Conservation (phyloP, 2,797 vertebrate genomes). For the Oreonectes daqikongensis region DNA sequence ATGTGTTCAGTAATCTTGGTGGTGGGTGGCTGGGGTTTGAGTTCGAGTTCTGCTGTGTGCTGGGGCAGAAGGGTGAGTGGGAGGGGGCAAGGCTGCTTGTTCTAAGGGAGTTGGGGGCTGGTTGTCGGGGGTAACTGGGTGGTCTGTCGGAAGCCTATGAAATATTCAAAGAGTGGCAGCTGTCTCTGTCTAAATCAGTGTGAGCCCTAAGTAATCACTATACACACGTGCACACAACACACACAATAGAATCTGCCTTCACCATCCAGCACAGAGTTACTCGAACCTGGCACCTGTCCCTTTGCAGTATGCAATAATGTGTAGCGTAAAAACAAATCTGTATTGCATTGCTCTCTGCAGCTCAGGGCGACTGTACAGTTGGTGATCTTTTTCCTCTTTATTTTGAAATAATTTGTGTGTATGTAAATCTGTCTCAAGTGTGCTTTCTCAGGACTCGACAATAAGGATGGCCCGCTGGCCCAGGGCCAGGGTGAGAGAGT, state of each 20-base stretch:
- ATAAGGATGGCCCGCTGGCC: slow-evolving; percentile 8
- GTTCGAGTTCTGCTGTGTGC: slow-evolving; percentile 32
- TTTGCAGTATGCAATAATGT: slow-evolving; percentile 13
- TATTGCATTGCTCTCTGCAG: slow-evolving; percentile 16
- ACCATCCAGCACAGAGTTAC: slow-evolving; percentile 33
- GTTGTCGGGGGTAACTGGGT: slow-evolving; percentile 52
- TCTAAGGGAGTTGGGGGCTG: slow-evolving; percentile 56
- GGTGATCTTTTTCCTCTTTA: neutral
- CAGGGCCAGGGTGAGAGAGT: slow-evolving; percentile 16
- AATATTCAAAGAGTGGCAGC: slow-evolving; percentile 85
- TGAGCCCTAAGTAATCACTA: slow-evolving; percentile 57
- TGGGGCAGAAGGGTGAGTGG: slow-evolving; percentile 43
- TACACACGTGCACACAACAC: slow-evolving; percentile 46
- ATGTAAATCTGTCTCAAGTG: slow-evolving; percentile 30
- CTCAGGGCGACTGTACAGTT: slow-evolving; percentile 24
- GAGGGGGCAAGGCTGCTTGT: slow-evolving; percentile 47
- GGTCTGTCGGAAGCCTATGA: slow-evolving; percentile 73
- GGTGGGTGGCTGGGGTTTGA: slow-evolving; percentile 24
- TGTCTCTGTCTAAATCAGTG: slow-evolving; percentile 78
- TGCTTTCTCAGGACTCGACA: slow-evolving; percentile 41
- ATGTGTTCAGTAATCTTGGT: slow-evolving; percentile 24
- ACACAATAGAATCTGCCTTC: slow-evolving; percentile 52
- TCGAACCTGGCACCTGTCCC: slow-evolving; percentile 25
- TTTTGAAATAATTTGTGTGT: slow-evolving; percentile 34
- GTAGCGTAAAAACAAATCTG: slow-evolving; percentile 27